These are phyloP conservation scores for Conger conger DNA, from an alignment of 2,113 vertebrate species.

Conservation along the genomic window DNA sequence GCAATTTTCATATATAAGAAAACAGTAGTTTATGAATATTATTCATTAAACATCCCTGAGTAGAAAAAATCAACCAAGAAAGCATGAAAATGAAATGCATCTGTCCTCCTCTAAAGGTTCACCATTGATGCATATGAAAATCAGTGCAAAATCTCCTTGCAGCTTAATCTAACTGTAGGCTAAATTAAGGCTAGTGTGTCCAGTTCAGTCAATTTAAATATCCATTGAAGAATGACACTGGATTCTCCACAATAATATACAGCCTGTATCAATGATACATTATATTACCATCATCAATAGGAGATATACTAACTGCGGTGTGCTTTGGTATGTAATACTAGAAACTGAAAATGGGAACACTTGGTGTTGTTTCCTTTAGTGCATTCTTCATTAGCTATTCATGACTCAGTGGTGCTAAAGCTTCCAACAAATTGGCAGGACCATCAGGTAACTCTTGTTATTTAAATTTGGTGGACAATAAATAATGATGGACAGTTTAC, in stretches of 20 bases:
- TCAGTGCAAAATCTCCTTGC: background rate
- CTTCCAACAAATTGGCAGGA: background rate
- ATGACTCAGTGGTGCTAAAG: background rate
- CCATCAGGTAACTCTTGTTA: conserved; percentile 1
- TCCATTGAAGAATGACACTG: background rate
- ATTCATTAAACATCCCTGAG: background rate
- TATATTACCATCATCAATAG: background rate
- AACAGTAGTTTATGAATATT: background rate
- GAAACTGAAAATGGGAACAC: background rate
- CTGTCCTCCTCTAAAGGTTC: conserved; percentile 33
- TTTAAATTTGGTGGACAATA: conserved; percentile 27
- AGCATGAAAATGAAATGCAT: background rate
- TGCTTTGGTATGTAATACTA: background rate
- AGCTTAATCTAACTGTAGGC: background rate
- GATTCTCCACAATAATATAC: background rate
- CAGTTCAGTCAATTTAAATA: background rate
- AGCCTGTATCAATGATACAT: background rate
- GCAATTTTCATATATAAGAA: background rate
- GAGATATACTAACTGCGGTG: background rate
- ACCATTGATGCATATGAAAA: background rate
- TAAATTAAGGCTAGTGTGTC: background rate
- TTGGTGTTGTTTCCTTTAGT: background rate
- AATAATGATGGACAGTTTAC: conserved; percentile 29
- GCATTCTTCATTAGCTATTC: conserved; percentile 25
- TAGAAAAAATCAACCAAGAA: background rate